Evolutionary conservation across 2,797 vertebrate genomes (phyloP).

Genomic region (Anguilla obscura): DNA sequence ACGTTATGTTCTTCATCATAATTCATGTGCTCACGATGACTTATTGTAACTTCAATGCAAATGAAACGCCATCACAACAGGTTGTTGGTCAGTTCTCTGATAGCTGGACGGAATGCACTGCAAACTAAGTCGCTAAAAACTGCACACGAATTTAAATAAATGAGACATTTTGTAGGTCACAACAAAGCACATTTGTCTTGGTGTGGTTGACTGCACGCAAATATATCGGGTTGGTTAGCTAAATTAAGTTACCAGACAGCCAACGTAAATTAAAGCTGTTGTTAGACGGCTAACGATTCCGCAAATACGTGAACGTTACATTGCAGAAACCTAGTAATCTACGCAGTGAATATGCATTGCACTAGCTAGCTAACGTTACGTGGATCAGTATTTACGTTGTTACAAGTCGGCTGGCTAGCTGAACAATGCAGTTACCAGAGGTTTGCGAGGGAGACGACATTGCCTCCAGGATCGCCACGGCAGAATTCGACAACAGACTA

Average conservation of each 20-base stretch:
- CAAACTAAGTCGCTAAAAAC: too few relatives aligned
- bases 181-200: too few relatives aligned
- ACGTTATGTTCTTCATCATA: neutral
- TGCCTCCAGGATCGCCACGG: slow-evolving; percentile 5
- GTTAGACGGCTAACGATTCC: too few relatives aligned
- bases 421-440: slow-evolving; percentile 2
- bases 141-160: too few relatives aligned
- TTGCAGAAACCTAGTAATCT: neutral
- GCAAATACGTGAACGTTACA: too few relatives aligned
- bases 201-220: neutral
- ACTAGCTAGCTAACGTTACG: neutral
- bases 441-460: slow-evolving; percentile 11
- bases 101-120: too few relatives aligned
- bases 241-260: too few relatives aligned
- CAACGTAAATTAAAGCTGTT: too few relatives aligned
- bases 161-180: too few relatives aligned
- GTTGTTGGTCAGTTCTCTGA: too few relatives aligned
- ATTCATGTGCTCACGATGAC: neutral
- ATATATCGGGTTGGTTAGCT: neutral
- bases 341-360: neutral
- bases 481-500: slow-evolving; percentile 1
- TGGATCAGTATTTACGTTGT: neutral
- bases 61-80: neutral
- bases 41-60: neutral
- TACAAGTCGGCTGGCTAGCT: neutral